These are phyloP conservation scores for Phlogophora meticulosa DNA, from an alignment of 2,888 invertebrate species.

Conservation along the genomic window DNA sequence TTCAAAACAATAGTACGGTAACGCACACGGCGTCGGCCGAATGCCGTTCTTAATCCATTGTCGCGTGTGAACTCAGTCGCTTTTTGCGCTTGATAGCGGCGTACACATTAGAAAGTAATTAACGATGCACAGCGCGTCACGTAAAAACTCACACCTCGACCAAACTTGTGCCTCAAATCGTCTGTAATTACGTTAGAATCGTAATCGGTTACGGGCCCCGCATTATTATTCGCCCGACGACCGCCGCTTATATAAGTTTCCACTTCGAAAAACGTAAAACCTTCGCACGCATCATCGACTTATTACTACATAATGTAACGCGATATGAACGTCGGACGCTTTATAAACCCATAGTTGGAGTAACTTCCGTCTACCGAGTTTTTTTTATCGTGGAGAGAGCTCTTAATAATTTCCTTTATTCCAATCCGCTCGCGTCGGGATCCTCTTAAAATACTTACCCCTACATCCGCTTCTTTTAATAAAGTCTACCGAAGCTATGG, in stretches of 20 bases:
- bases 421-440: conserved; percentile 87
- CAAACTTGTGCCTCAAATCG: conserved; percentile 74
- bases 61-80: conserved; percentile 82
- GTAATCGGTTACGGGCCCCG: conserved; percentile 81
- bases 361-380: conserved; percentile 87
- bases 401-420: conserved; percentile 91
- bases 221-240: conserved; percentile 80
- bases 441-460: conserved; percentile 91
- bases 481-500: conserved; percentile 87
- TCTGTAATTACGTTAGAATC: conserved; percentile 80
- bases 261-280: conserved; percentile 80
- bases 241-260: conserved; percentile 81
- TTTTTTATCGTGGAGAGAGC: conserved; percentile 83
- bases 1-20: conserved; percentile 86
- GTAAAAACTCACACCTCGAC: conserved; percentile 75
- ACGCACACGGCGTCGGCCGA: conserved; percentile 75
- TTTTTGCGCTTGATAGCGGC: conserved; percentile 79
- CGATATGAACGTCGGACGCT: conserved; percentile 77
- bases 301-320: conserved; percentile 81
- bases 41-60: conserved; percentile 80
- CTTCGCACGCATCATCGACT: conserved; percentile 83
- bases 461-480: conserved; percentile 91
- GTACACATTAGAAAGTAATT: conserved; percentile 87
- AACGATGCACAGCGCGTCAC: conserved; percentile 76
- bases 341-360: conserved; percentile 78